A percentile compares a stretch with the other conserved stretches of the same genome.
Conservation (phyloP, 1,140 invertebrate species). For the Phortica variegata region DNA sequence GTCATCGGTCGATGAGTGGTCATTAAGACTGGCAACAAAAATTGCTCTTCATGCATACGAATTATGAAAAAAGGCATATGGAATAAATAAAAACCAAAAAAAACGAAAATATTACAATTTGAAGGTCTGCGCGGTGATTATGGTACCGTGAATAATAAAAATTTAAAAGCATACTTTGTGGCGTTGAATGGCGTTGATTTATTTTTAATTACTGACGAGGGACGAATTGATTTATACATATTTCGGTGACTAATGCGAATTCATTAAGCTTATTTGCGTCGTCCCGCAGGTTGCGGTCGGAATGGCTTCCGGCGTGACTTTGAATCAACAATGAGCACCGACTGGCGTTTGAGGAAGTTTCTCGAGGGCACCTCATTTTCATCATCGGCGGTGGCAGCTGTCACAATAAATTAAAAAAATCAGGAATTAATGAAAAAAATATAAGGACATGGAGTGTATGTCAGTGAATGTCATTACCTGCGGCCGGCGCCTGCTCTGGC, state of each 20-base stretch:
- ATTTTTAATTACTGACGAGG: background rate
- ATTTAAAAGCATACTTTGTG: constrained; percentile 19
- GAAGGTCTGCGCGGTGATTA: too few species aligned
- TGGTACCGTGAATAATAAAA: too few species aligned
- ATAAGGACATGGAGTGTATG: background rate
- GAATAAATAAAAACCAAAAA: too few species aligned
- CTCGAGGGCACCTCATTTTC: constrained; percentile 81
- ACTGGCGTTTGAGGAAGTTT: constrained; percentile 76
- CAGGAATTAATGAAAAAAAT: background rate
- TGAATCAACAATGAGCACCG: constrained; percentile 78
- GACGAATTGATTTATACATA: too few species aligned
- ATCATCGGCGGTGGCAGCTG: constrained; percentile 67
- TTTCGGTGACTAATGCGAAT: too few species aligned
- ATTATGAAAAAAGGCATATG: too few species aligned
- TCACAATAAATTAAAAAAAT: background rate
- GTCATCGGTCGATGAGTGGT: too few species aligned
- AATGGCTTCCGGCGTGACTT: constrained; percentile 77
- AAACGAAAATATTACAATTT: too few species aligned
- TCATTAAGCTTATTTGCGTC: constrained; percentile 27
- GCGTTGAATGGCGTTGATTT: background rate
- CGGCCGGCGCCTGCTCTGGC: constrained; percentile 47
- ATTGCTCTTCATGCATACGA: too few species aligned
- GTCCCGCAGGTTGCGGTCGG: constrained; percentile 44
- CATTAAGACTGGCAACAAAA: too few species aligned
- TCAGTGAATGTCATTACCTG: constrained; percentile 37